A percentile compares a stretch with the other conserved stretches of the same genome.
Conservation (phyloP, 2,888 invertebrate genomes). For the Macrophya annulata region DNA sequence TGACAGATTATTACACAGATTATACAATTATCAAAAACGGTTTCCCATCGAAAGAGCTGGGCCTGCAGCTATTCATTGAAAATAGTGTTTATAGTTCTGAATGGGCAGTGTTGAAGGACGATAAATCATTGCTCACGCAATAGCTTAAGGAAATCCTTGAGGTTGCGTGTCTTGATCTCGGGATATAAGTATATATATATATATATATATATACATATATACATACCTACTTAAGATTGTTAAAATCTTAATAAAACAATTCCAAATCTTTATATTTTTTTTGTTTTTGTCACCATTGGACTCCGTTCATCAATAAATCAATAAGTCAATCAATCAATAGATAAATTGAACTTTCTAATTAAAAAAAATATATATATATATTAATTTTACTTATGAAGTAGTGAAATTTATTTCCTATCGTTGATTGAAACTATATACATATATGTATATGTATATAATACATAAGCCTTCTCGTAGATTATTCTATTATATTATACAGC, state of each 20-base stretch:
- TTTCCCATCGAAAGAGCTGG: neutral
- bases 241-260: conserved; percentile 45
- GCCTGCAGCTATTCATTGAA: conserved; percentile 17
- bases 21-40: neutral
- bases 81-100: conserved; percentile 43
- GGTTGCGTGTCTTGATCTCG: neutral
- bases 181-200: neutral
- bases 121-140: conserved; percentile 52
- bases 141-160: conserved; percentile 12
- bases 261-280: neutral
- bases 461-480: no score
- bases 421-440: no score
- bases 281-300: neutral
- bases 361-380: neutral
- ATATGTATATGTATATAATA: no score
- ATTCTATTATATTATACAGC: neutral
- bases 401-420: no score
- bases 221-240: conserved; percentile 8
- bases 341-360: neutral
- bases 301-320: neutral
- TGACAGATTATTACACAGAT: neutral
- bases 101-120: conserved; percentile 27
- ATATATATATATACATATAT: neutral
- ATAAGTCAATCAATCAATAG: neutral
- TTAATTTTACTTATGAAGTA: no score